Evolutionary conservation across 2,888 invertebrate species (phyloP).

Genomic region (Miltochrista miniata): DNA sequence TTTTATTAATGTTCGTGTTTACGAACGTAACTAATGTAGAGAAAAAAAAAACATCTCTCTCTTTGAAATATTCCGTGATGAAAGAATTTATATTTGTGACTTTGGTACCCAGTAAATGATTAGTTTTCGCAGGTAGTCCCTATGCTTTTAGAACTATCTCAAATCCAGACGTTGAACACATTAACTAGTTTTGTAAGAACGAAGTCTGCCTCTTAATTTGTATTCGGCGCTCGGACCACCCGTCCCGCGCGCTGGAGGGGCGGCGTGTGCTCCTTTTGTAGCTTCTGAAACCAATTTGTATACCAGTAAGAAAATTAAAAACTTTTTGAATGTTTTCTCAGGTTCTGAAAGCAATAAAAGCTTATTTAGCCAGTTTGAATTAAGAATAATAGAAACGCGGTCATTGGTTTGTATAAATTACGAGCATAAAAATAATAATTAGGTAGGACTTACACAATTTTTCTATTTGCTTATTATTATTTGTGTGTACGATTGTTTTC

Average conservation of each 20-base stretch:
- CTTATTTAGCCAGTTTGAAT: constrained; percentile 40
- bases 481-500: too few relatives aligned
- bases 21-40: too few relatives aligned
- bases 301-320: constrained; percentile 77
- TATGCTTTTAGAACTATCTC: constrained; percentile 55
- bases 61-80: too few relatives aligned
- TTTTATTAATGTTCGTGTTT: too few relatives aligned
- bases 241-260: constrained; percentile 48
- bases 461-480: too few relatives aligned
- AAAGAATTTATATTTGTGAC: too few relatives aligned
- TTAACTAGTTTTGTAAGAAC: constrained; percentile 68
- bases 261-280: constrained; percentile 72
- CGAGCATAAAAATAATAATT: too few relatives aligned
- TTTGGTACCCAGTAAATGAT: constrained; percentile 40
- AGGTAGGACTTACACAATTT: too few relatives aligned
- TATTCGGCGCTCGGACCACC: constrained; percentile 69
- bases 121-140: constrained; percentile 39
- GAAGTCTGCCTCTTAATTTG: constrained; percentile 73
- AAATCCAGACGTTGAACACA: constrained; percentile 69
- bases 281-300: constrained; percentile 78
- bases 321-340: constrained; percentile 60
- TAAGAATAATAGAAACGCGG: constrained; percentile 19
- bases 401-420: constrained; percentile 11
- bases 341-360: constrained; percentile 56
- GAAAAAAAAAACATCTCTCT: too few relatives aligned